A percentile compares a stretch with the other conserved stretches of the same genome.
phyloP scores from a whole-genome alignment of 2,797 vertebrate genomes.

The Poliocrania exsul region DNA sequence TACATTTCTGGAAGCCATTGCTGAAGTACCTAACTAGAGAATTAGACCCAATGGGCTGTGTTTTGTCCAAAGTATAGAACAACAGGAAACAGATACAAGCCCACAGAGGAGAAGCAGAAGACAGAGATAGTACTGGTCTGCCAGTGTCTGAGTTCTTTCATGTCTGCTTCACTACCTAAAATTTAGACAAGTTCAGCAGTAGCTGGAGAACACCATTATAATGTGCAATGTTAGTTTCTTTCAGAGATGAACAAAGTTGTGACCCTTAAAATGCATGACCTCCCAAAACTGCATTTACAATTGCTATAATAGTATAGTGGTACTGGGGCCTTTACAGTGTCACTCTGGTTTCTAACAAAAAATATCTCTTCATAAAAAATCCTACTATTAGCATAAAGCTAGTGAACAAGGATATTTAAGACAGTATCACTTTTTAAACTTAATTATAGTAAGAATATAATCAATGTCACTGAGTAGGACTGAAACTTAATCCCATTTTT shows the following conservation, averaged over 20 bases:
- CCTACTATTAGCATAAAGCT: neutral
- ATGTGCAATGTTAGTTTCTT: neutral
- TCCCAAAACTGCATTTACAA: neutral
- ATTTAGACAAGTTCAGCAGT: neutral
- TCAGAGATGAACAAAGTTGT: neutral
- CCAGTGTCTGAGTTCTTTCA: neutral
- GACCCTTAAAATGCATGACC: neutral
- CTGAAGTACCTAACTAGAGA: neutral
- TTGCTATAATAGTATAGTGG: neutral
- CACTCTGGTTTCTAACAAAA: neutral
- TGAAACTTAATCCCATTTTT: neutral
- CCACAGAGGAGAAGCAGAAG: neutral
- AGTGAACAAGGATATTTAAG: neutral
- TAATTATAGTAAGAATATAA: neutral
- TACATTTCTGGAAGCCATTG: neutral
- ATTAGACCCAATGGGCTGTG: neutral
- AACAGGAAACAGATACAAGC: neutral
- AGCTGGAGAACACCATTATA: neutral
- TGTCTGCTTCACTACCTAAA: neutral
- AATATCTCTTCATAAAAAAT: neutral
- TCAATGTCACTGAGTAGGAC: neutral
- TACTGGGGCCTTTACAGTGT: neutral
- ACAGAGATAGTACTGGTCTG: neutral
- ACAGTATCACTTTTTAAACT: neutral
- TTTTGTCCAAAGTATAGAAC: neutral